phyloP scores from a whole-genome alignment of 2,113 vertebrate species.

The Pogonocichla stellata region DNA sequence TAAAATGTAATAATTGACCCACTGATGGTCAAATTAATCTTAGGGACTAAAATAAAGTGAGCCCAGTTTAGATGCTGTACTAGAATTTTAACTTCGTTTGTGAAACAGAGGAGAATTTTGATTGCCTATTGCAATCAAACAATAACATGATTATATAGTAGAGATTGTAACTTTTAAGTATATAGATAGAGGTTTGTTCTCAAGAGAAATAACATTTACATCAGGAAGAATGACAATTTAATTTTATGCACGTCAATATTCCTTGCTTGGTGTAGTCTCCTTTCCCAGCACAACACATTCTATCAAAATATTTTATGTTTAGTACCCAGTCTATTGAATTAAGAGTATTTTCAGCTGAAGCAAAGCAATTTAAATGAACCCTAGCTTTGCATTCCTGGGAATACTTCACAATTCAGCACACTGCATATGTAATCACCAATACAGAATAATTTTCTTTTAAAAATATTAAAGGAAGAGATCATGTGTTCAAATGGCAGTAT shows the following conservation, averaged over 20 bases:
- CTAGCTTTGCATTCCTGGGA: neutral
- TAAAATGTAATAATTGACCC: neutral
- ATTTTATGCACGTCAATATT: conserved; percentile 37
- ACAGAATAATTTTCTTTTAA: neutral
- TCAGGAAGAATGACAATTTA: conserved; percentile 7
- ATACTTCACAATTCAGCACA: neutral
- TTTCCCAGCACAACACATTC: neutral
- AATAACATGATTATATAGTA: neutral
- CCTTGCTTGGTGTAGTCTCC: neutral
- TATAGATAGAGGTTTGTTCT: neutral
- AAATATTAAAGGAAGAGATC: neutral
- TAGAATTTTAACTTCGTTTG: neutral
- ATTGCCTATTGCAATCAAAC: neutral
- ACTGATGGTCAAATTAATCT: neutral
- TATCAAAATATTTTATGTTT: conserved; percentile 5
- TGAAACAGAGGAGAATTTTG: neutral
- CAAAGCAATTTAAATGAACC: neutral
- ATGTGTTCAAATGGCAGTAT: neutral
- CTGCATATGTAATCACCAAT: neutral
- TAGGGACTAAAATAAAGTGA: neutral
- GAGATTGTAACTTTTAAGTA: neutral
- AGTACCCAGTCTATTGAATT: neutral
- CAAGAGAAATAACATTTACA: conserved; percentile 13
- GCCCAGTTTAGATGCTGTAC: neutral
- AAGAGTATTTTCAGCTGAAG: neutral